Base-by-base conservation (phyloP, 1,140 invertebrate genomes). In the Drosophila gunungcola region DNA sequence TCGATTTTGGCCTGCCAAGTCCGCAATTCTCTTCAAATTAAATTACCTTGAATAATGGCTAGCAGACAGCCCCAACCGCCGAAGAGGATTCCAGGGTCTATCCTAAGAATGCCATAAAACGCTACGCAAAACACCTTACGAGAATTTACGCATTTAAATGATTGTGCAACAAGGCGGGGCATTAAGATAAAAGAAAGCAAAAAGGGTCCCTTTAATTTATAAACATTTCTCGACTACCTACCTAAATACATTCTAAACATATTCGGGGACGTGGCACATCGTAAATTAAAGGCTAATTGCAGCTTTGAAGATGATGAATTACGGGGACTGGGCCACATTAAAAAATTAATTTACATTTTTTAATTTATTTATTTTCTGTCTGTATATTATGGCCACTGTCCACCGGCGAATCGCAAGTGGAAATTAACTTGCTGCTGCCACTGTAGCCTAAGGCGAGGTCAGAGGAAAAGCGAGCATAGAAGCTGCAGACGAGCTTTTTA, bases 201-300 rank as follows among this genome's bases (percentile, higher is more conserved):
- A 78, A 78, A 64, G 49, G 72, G 52, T 45, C 36, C 78, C 64
- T 60, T 68, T 86, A 86, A 86, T 86, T 88, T 86, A 88, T 83
- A 54, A 67, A 62, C 54, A 25, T 54, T 68, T 25, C 49, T 45
- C 46, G 48, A 49, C 13, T 36, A 52, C 36, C 45, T 16, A 60
- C 36, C 45, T 16, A 58, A 78, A 78, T 55, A 70, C 58, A 68
- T 77, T 67, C 10, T 11, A 53, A 51, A 78, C 65, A 78, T 70
- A 60, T 57, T 65, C 53, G 45, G 70, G 63, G 39, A 56, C 48
- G 60, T 53, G 51, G 16, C 64, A 68, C 62, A 74, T 68, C 60
- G 68, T 73, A 79, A 88, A 86, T 86, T 88, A 86, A 86, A 88
- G 79, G 82, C 75, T 88, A 86, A 86, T 86, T 86, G 82, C 69